phyloP scores from a whole-genome alignment of 1,140 invertebrate genomes.

The Meteorus sp. region DNA sequence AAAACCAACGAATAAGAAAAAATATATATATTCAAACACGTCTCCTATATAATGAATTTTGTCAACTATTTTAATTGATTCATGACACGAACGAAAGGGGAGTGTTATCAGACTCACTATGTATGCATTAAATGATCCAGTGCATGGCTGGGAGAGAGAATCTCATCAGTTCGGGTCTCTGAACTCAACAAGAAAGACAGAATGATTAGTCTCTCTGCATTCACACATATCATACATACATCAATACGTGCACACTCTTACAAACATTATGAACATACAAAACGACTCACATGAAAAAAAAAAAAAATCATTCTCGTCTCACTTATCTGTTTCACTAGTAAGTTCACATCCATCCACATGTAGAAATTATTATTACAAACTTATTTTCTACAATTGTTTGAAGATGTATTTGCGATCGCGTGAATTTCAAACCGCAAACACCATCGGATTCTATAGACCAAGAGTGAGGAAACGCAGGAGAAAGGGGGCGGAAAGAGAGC shows the following conservation, averaged over 20 bases:
- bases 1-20: background rate
- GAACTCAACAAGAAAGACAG: background rate
- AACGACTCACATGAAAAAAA: too few species aligned
- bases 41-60: too few species aligned
- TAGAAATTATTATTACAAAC: too few species aligned
- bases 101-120: background rate
- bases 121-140: constrained; percentile 2
- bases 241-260: too few species aligned
- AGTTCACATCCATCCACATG: too few species aligned
- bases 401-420: too few species aligned
- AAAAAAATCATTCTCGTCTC: too few species aligned
- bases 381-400: too few species aligned
- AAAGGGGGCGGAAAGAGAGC: background rate
- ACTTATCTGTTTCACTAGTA: too few species aligned
- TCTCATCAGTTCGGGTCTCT: background rate
- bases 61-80: background rate
- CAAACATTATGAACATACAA: too few species aligned
- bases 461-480: background rate
- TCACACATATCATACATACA: background rate
- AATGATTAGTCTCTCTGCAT: too few species aligned
- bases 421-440: constrained; percentile 13
- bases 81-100: background rate
- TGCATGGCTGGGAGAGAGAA: too few species aligned
- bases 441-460: constrained; percentile 15
- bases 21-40: background rate